phyloP scores from a whole-genome alignment of 2,113 vertebrate genomes.

The Petrocephalus zakoni region DNA sequence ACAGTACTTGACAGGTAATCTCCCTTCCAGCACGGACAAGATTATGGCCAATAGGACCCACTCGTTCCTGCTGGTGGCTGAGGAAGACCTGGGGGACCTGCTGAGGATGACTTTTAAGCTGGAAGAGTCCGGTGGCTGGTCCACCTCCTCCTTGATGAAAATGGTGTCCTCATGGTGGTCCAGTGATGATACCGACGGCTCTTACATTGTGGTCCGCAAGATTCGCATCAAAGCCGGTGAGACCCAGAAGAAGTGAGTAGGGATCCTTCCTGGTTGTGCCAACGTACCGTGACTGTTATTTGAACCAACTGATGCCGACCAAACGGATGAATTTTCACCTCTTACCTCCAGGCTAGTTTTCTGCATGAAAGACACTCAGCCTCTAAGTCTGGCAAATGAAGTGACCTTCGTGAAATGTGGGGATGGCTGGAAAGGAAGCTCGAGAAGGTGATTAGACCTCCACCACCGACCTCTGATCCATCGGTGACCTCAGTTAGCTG shows the following conservation, averaged over 20 bases:
- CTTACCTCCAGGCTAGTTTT: constrained; percentile 51
- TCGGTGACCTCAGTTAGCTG: background rate
- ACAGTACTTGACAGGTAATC: constrained; percentile 41
- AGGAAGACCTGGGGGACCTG: constrained; percentile 69
- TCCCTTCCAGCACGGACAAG: constrained; percentile 47
- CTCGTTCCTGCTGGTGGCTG: constrained; percentile 71
- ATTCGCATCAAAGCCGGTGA: constrained; percentile 77
- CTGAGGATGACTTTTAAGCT: constrained; percentile 65
- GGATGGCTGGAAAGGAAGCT: background rate
- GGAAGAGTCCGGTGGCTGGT: constrained; percentile 54
- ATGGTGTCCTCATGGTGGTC: constrained; percentile 63
- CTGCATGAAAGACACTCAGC: constrained; percentile 51
- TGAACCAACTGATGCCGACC: background rate
- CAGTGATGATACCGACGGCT: constrained; percentile 24
- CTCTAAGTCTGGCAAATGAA: constrained; percentile 38
- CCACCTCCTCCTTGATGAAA: constrained; percentile 40
- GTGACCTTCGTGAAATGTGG: background rate
- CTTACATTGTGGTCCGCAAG: constrained; percentile 55
- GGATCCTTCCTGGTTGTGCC: background rate
- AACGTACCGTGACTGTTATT: background rate
- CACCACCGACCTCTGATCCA: background rate
- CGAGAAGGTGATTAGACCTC: background rate
- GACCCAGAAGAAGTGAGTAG: constrained; percentile 73
- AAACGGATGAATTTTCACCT: background rate
- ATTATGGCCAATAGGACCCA: constrained; percentile 65